Base-by-base conservation (phyloP, 1,140 invertebrate genomes). In the Leptonema lineaticorne region DNA sequence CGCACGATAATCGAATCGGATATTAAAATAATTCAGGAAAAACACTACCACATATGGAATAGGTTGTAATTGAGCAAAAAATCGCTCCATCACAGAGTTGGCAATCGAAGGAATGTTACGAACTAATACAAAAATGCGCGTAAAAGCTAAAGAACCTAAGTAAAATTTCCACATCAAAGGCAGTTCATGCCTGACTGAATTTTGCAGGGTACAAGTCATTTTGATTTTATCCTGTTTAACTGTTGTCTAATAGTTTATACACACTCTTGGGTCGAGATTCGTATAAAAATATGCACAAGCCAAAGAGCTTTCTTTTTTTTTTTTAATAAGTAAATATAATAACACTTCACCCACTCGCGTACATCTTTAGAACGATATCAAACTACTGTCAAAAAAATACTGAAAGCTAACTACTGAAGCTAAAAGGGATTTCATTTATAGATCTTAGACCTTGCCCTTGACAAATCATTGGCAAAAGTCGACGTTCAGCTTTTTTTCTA, bases 381-480 rank as follows among this genome's bases (percentile, higher is more conserved):
- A 4, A 4, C 14, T 14, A 30, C 18, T 9, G 48, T 22, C 18
- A 4, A 3, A 59, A 53, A 26, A 53, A 26, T 24, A 26, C 6
- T 14, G 37, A 11, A 53, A 22, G 22, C 2, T 20, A 9, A 41
- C 37, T 33, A 11, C 30, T 41, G 37, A 22, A 5, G 20, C 22
- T 53, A 53, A 53, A 53, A 53, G 50, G 50, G 50, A 53, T 24
- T 24, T 26, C 50, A 26, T 22, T 53, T 53, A 2, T 53, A 53
- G 50, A 53, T 11, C 22, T 20, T 24, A 5, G 37, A 64, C 62
- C 62, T 64, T 64, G 62, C 33, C 62, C 62, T 64, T 64, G 37
- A 46, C 29, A n/a, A 48, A 29, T 22, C n/a, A 18, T 29, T 64
- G 62, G 45, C 62, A 64, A 64, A 64, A 50, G 18, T 22, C 22